Evolutionary conservation across 53 echinoderm and acorn worm species (phyloP).

Genomic region (Pentamera pediparva): DNA sequence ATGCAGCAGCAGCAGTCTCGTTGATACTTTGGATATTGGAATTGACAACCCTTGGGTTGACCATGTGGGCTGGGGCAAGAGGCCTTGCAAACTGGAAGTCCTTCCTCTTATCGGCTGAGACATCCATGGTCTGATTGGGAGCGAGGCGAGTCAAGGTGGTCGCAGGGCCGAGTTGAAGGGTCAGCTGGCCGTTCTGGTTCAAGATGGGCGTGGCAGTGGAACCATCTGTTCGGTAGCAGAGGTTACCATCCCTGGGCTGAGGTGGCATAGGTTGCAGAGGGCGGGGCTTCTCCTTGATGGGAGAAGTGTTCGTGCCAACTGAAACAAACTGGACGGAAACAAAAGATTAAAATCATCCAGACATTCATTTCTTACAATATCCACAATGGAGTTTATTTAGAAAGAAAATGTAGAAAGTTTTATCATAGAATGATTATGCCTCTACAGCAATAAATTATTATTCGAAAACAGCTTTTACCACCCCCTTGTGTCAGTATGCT

Average conservation of each 20-base stretch:
- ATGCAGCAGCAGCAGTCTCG: no score
- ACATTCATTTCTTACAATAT: no score
- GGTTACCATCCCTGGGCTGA: conserved; percentile 42
- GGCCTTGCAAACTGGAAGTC: conserved; percentile 28
- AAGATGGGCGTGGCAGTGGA: conserved; percentile 21
- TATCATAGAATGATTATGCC: no score
- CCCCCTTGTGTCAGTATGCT: no score
- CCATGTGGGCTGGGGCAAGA: conserved; percentile 10
- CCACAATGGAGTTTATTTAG: no score
- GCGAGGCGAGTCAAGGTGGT: no score
- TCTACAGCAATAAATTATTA: no score
- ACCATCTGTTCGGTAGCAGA: conserved; percentile 33
- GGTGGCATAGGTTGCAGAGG: no score
- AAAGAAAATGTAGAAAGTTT: no score
- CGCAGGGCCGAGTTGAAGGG: conserved; percentile 1
- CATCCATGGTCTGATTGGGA: not conserved
- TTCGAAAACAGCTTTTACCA: no score
- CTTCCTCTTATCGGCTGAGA: conserved; percentile 2
- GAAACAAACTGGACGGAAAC: conserved; percentile 59
- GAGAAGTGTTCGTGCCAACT: conserved; percentile 81
- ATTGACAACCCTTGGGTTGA: not conserved
- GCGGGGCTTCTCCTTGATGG: conserved; percentile 42
- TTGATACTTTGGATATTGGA: no score
- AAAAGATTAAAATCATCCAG: no score
- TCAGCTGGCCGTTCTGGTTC: conserved; percentile 17